These are phyloP conservation scores for Octomys mimax DNA, from an alignment of 2,797 vertebrate genomes.

Conservation along the genomic window DNA sequence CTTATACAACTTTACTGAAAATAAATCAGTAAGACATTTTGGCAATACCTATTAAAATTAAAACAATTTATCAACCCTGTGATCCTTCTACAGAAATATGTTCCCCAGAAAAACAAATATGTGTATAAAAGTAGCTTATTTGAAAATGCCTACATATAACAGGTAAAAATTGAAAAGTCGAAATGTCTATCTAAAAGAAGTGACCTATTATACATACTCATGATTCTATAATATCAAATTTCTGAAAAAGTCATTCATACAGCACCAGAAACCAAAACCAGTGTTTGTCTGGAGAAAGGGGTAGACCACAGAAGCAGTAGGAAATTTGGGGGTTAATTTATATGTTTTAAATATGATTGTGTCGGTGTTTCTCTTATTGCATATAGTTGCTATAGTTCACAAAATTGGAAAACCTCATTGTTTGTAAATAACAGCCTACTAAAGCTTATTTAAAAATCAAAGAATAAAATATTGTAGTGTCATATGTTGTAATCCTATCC, in stretches of 20 bases:
- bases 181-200: not conserved
- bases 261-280: not conserved
- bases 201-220: not conserved
- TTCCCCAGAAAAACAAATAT: not conserved
- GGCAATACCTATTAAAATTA: not conserved
- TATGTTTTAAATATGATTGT: not conserved
- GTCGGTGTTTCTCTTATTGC: not conserved
- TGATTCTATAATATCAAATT: not conserved
- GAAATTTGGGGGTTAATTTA: not conserved
- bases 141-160: not conserved
- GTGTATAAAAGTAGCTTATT: not conserved
- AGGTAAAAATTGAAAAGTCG: not conserved
- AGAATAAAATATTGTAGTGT: not conserved
- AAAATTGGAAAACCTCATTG: not conserved
- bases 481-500: not conserved
- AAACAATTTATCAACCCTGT: not conserved
- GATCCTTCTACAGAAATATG: not conserved
- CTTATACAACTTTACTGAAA: not conserved
- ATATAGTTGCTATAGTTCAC: not conserved
- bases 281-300: not conserved
- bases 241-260: not conserved
- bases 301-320: not conserved
- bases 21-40: not conserved
- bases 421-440: not conserved
- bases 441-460: not conserved